A percentile compares a stretch with the other conserved stretches of the same genome.
Conservation (phyloP, 2,113 vertebrate species). For the Callorhinus ursinus region DNA sequence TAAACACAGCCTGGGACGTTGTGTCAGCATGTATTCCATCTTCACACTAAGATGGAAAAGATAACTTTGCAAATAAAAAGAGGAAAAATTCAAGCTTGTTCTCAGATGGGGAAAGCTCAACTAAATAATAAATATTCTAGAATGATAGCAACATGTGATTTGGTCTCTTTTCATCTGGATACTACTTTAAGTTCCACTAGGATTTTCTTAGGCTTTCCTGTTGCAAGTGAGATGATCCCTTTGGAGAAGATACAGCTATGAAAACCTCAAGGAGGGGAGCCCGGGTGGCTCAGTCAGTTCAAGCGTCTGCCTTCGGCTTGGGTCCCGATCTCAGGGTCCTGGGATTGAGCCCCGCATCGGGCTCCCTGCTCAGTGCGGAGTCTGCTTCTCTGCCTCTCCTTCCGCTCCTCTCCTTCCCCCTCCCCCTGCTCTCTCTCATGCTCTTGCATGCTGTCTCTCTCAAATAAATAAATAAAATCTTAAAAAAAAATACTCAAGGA, state of each 20-base stretch:
- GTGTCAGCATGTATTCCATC: neutral
- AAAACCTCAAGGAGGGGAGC: neutral
- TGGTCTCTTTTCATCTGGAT: neutral
- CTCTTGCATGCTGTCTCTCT: no score
- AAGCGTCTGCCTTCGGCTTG: neutral
- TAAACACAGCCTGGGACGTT: neutral
- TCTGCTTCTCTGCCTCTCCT: neutral
- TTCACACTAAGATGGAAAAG: slow-evolving; percentile 41
- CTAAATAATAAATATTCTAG: slow-evolving; percentile 6
- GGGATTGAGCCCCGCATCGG: neutral
- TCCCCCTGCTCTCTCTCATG: neutral
- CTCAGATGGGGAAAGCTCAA: neutral
- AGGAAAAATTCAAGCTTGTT: neutral
- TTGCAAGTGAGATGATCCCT: neutral
- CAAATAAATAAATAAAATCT: neutral
- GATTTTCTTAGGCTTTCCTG: neutral
- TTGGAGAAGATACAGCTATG: neutral
- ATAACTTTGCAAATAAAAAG: slow-evolving; percentile 44
- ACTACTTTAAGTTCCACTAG: neutral
- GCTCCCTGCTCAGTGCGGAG: neutral
- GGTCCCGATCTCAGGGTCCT: neutral
- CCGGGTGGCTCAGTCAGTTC: neutral
- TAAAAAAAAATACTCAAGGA: neutral
- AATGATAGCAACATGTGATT: neutral
- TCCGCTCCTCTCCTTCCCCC: neutral